Evolutionary conservation across 1,140 invertebrate species (phyloP).

Genomic region (Lucilia cuprina): DNA sequence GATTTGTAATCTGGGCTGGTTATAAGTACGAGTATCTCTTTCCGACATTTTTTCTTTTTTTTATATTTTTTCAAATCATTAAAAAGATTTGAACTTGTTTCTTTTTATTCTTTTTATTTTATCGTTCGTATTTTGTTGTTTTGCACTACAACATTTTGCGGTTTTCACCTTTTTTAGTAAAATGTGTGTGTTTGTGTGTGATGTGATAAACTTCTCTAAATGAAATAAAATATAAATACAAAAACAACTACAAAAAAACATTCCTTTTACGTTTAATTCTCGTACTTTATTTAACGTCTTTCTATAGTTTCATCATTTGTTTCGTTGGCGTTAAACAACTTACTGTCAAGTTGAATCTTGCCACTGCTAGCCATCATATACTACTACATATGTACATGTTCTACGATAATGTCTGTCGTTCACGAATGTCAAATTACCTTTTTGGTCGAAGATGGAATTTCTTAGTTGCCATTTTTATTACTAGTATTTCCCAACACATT

Average conservation of each 20-base stretch:
- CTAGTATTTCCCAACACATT: background rate
- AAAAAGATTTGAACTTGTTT: background rate
- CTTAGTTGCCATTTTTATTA: background rate
- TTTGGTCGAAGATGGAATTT: background rate
- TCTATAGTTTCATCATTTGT: background rate
- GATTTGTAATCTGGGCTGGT: conserved; percentile 1
- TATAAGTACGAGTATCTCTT: background rate
- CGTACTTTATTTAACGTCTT: background rate
- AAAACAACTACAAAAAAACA: background rate
- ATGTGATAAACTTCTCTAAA: background rate
- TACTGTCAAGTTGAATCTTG: background rate
- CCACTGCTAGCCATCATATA: background rate
- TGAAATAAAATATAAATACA: too few species aligned
- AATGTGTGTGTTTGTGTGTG: background rate
- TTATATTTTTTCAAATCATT: background rate
- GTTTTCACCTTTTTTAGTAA: conserved; percentile 5
- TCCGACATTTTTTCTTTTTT: background rate
- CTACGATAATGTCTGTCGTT: background rate
- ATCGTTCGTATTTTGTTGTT: background rate
- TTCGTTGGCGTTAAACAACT: conserved; percentile 11
- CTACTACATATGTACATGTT: background rate
- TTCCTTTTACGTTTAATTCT: background rate
- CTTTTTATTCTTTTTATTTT: background rate
- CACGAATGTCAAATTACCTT: conserved; percentile 11
- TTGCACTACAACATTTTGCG: conserved; percentile 10